phyloP scores from a whole-genome alignment of 2,797 vertebrate genomes.

The Otus scops region DNA sequence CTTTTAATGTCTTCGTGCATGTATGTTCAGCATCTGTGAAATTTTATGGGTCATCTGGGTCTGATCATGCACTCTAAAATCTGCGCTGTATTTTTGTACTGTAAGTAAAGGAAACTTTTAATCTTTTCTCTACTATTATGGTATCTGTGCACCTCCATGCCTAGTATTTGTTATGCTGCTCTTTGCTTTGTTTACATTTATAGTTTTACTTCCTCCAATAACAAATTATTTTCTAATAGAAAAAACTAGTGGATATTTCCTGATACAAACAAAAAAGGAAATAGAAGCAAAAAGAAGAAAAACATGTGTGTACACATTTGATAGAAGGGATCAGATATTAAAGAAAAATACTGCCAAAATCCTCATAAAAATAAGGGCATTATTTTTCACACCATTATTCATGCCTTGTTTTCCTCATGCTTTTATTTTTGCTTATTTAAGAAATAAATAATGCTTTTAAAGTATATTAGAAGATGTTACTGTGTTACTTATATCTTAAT shows the following conservation, averaged over 20 bases:
- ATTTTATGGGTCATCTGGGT: not conserved
- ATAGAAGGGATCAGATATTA: not conserved
- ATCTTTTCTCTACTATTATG: not conserved
- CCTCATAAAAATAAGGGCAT: not conserved
- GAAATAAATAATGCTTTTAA: not conserved
- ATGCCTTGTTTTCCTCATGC: not conserved
- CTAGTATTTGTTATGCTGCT: not conserved
- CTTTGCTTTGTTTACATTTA: not conserved
- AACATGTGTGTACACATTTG: not conserved
- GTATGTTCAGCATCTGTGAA: not conserved
- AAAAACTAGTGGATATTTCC: not conserved
- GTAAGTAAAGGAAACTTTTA: not conserved
- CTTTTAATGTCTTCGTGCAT: slow-evolving; percentile 11
- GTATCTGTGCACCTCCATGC: not conserved
- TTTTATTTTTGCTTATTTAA: not conserved
- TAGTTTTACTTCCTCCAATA: not conserved
- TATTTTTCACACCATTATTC: not conserved
- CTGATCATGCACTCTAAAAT: not conserved
- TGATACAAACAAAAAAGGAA: not conserved
- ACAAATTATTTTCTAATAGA: not conserved
- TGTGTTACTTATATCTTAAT: not conserved
- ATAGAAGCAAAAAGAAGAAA: not conserved
- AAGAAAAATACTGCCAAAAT: not conserved
- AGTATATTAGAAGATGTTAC: not conserved
- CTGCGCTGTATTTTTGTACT: not conserved